Percentiles rank a stretch among this genome's conserved stretches.
phyloP scores from a whole-genome alignment of 2,113 vertebrate species.

The Tonatia bakeri region DNA sequence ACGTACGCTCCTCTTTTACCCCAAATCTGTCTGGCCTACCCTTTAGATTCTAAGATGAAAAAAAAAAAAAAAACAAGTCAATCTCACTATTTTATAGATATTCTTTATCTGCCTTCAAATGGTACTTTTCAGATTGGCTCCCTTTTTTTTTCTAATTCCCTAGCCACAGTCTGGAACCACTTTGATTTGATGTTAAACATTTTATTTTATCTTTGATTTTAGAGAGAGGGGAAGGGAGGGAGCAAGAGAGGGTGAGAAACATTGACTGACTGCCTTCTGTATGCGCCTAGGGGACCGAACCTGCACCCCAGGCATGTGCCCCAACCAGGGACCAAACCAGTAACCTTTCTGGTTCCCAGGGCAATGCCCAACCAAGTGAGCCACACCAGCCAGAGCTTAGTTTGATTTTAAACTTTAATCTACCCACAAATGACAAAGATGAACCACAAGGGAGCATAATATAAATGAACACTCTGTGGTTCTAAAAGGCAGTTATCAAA shows the following conservation, averaged over 20 bases:
- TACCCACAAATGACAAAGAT: background rate
- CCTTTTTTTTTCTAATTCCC: slow-evolving; percentile 43
- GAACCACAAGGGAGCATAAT: background rate
- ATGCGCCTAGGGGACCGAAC: too few species aligned
- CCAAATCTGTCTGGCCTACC: background rate
- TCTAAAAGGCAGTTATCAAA: background rate
- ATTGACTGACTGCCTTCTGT: too few species aligned
- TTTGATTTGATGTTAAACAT: slow-evolving; percentile 38
- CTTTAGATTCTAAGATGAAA: slow-evolving; percentile 24
- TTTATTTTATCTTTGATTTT: too few species aligned
- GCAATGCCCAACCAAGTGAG: too few species aligned
- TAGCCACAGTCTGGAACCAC: background rate
- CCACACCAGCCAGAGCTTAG: background rate
- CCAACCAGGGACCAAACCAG: too few species aligned
- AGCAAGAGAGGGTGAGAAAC: too few species aligned
- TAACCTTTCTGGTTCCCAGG: too few species aligned
- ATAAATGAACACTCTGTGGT: background rate
- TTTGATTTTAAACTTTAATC: slow-evolving; percentile 46
- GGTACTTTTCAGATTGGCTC: background rate
- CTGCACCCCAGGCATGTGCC: too few species aligned
- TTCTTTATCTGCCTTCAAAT: slow-evolving; percentile 2
- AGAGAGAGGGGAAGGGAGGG: too few species aligned
- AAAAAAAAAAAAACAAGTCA: background rate
- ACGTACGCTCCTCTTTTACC: background rate
- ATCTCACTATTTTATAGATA: background rate